Base-by-base conservation (phyloP, 2,888 invertebrate species). In the Gymnoscelis rufifasciata region DNA sequence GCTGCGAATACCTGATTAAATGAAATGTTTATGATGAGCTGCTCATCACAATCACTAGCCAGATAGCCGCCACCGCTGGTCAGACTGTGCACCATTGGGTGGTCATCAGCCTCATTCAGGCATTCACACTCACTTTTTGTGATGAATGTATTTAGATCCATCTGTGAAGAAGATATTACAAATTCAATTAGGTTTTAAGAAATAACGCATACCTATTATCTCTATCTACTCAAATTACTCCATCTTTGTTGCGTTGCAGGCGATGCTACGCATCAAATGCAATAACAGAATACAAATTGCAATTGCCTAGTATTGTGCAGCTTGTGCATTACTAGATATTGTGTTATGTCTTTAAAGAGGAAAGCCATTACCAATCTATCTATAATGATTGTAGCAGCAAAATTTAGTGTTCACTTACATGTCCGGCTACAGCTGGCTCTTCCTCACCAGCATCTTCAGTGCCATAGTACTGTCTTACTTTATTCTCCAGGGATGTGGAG, bases 1-100 rank as follows among this genome's bases (percentile, higher is more conserved):
- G n/a, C n/a, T n/a, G n/a, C n/a, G n/a, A n/a, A n/a, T n/a, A 88
- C 89, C 78, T 94, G 94, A 68, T 93, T 95, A 75, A 97, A 98
- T 26, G 95, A 91, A 52, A 97, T 89, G 35, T 94, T 94, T 51
- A 98, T 91, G 57, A 98, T 96, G 42, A 98, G 90, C 90, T 96
- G 92, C 80, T 98, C 98, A 89, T 99, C 99, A 83, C 97, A 97
- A 78, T 98, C 97, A 36, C 96, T 96, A 68, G 95, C 93, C 46
- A 96, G 84, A 70, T 90, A 95, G 8, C 93, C 93, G 2, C 90
- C 92, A 3, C 89, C 90, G 31, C 92, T 82, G 28, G 91, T 90
- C 14, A 96, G 81, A 50, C 92, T 92, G 65, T 96, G 93, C 6
- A 87, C 82, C 60, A 98, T 88, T 7, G 95, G 93, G 79, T 98